A percentile compares a stretch with the other conserved stretches of the same genome.
Conservation (phyloP, 2,797 vertebrate genomes). For the Thamnophis elegans region DNA sequence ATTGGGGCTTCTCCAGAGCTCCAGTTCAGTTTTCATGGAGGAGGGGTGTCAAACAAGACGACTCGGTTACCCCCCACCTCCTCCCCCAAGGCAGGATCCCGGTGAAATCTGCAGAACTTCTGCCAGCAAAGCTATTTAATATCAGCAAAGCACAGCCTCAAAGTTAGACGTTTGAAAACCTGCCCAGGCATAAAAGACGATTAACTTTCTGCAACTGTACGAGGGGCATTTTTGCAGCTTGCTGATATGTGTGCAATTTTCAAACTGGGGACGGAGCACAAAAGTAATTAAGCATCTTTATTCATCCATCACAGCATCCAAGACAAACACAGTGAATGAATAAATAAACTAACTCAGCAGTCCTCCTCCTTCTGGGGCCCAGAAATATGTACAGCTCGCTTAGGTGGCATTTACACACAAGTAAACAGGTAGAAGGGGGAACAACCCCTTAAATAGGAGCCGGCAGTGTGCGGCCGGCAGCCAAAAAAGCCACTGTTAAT, state of each 20-base stretch:
- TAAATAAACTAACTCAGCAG: neutral
- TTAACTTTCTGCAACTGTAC: neutral
- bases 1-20: too few relatives aligned
- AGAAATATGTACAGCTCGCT: neutral
- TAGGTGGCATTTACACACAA: neutral
- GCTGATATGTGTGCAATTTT: neutral
- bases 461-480: rapidly evolving
- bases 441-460: too few relatives aligned
- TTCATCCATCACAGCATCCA: neutral
- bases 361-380: neutral
- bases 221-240: neutral
- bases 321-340: neutral
- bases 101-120: neutral
- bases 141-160: too few relatives aligned
- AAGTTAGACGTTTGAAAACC: neutral
- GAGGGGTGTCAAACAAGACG: too few relatives aligned
- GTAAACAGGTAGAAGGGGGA: neutral
- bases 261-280: neutral
- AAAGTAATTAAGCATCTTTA: neutral
- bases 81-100: neutral
- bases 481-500: too few relatives aligned
- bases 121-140: neutral
- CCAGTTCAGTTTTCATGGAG: neutral
- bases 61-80: too few relatives aligned
- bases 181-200: neutral